These are phyloP conservation scores for Furnarius figulus DNA, from an alignment of 2,113 vertebrate genomes.

Conservation along the genomic window DNA sequence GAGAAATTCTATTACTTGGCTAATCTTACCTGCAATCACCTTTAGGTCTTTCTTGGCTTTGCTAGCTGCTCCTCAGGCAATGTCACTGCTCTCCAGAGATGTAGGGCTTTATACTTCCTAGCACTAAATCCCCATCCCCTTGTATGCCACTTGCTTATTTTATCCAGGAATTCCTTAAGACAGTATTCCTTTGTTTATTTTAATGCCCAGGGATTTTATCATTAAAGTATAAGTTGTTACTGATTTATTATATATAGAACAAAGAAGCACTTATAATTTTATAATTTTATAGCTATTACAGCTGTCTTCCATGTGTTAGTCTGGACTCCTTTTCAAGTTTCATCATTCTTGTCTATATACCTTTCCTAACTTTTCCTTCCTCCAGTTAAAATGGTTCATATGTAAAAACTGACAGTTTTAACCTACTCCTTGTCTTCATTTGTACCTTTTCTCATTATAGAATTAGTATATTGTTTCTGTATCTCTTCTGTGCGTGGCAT, in stretches of 20 bases:
- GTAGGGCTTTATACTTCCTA: not conserved
- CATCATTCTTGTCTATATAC: not conserved
- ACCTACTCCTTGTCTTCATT: not conserved
- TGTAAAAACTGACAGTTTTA: not conserved
- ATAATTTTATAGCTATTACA: not conserved
- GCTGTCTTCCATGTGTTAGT: not conserved
- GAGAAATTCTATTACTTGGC: not conserved
- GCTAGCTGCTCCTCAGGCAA: not conserved
- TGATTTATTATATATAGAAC: not conserved
- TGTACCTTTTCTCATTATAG: not conserved
- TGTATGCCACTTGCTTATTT: not conserved
- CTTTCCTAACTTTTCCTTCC: not conserved
- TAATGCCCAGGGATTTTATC: not conserved
- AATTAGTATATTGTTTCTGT: not conserved
- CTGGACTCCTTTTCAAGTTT: not conserved
- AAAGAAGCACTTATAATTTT: not conserved
- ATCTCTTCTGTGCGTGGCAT: not conserved
- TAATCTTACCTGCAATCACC: not conserved
- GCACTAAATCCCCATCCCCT: not conserved
- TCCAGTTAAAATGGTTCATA: not conserved
- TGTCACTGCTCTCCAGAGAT: not conserved
- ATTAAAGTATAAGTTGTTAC: not conserved
- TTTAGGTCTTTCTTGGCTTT: not conserved
- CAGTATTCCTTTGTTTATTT: not conserved
- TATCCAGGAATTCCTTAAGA: not conserved